Percentiles rank a stretch among this genome's conserved stretches.
Evolutionary conservation across 2,797 vertebrate species (phyloP).

Genomic region (Thalassophryne amazonica): DNA sequence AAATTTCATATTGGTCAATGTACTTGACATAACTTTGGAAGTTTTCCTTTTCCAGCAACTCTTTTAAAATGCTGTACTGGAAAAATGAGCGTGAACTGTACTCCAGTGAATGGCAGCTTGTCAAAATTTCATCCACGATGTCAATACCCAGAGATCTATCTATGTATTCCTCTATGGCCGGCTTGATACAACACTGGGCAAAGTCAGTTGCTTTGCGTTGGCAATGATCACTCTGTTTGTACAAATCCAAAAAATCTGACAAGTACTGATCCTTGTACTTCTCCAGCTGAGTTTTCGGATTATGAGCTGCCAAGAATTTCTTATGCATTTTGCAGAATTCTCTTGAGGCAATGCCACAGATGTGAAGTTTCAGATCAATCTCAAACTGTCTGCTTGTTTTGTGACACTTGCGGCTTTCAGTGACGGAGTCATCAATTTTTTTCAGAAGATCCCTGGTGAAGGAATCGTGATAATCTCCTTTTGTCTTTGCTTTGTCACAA

Average conservation of each 20-base stretch:
- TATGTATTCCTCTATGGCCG: conserved; percentile 49
- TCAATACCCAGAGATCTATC: conserved; percentile 46
- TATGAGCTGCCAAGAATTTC: neutral
- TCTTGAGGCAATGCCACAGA: conserved; percentile 44
- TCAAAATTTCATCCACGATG: conserved; percentile 59
- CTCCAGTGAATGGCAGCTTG: conserved; percentile 17
- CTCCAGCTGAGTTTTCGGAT: conserved; percentile 21
- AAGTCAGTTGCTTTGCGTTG: conserved; percentile 51
- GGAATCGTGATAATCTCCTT: conserved; percentile 25
- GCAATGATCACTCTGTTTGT: conserved; percentile 42
- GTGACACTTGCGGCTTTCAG: fast-evolving
- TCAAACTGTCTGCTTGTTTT: conserved; percentile 24
- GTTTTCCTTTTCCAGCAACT: conserved; percentile 34
- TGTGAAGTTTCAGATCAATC: conserved; percentile 50
- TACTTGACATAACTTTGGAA: conserved; percentile 30
- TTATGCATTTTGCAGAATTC: conserved; percentile 42
- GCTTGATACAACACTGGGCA: conserved; percentile 50
- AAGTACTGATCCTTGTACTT: conserved; percentile 34
- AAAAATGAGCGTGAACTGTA: conserved; percentile 51
- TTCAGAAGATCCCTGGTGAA: conserved; percentile 31
- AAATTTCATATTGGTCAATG: conserved; percentile 38
- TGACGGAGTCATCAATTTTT: neutral
- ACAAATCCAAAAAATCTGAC: conserved; percentile 49
- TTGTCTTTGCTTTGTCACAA: neutral
- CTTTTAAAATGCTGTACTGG: conserved; percentile 49